Evolutionary conservation across 2,797 vertebrate species (phyloP).

Genomic region (Oceanodroma leucorhoa): DNA sequence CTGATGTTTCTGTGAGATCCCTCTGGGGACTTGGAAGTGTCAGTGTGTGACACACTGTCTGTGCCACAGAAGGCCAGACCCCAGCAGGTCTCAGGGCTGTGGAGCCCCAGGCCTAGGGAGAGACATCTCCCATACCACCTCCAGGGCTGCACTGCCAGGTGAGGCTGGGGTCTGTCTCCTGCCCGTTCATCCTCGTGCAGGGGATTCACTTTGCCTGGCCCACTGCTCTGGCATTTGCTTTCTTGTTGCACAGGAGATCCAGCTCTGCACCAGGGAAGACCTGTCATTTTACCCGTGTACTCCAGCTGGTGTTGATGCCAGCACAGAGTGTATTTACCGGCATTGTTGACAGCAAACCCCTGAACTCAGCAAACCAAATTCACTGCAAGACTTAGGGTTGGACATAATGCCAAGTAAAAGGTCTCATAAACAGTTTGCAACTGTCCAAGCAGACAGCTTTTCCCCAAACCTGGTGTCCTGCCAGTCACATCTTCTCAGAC

Average conservation of each 20-base stretch:
- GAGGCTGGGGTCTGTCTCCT: not conserved
- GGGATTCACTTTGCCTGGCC: not conserved
- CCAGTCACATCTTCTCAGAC: not conserved
- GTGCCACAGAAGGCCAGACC: not conserved
- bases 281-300: rapidly evolving
- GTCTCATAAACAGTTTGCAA: not conserved
- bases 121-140: rapidly evolving
- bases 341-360: not conserved
- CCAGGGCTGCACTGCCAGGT: not conserved
- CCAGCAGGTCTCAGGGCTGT: not conserved
- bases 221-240: not conserved
- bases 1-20: not conserved
- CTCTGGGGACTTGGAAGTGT: not conserved
- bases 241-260: not conserved
- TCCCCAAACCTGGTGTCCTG: not conserved
- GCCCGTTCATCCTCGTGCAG: not conserved
- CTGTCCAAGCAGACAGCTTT: not conserved
- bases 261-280: not conserved
- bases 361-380: not conserved
- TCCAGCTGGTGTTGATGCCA: not conserved
- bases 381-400: not conserved
- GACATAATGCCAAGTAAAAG: not conserved
- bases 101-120: not conserved
- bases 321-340: not conserved
- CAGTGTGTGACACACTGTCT: not conserved